A percentile compares a stretch with the other conserved stretches of the same genome.
phyloP scores from a whole-genome alignment of 2,888 invertebrate species.

The Drosophila robusta region DNA sequence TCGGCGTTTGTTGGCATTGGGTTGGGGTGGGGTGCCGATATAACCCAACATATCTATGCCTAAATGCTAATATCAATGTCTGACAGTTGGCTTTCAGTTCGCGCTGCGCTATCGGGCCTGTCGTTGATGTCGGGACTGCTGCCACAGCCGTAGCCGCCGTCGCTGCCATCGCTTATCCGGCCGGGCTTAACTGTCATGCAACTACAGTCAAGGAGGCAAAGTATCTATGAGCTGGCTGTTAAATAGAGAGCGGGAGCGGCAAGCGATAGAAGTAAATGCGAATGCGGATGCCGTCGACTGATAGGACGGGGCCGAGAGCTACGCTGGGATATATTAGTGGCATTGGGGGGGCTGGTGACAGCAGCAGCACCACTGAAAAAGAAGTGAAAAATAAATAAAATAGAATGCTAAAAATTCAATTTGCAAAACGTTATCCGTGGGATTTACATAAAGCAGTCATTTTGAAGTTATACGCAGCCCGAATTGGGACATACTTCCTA shows the following conservation, averaged over 20 bases:
- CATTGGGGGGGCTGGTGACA: conserved; percentile 4
- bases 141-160: not conserved
- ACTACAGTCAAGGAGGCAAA: conserved; percentile 61
- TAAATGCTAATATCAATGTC: conserved; percentile 75
- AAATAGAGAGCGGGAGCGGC: conserved; percentile 46
- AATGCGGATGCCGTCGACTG: conserved; percentile 36
- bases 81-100: conserved; percentile 75
- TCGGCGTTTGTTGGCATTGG: conserved; percentile 6
- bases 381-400: conserved; percentile 80
- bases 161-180: conserved; percentile 61
- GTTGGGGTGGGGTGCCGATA: conserved; percentile 5
- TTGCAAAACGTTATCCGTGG: conserved; percentile 83
- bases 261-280: conserved; percentile 54
- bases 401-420: conserved; percentile 83
- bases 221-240: conserved; percentile 70
- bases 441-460: conserved; percentile 84
- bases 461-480: conserved; percentile 82
- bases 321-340: conserved; percentile 35
- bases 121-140: conserved; percentile 17
- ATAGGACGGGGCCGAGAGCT: conserved; percentile 32
- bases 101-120: conserved; percentile 23
- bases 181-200: conserved; percentile 77
- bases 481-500: conserved; percentile 62
- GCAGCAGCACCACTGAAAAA: conserved; percentile 32
- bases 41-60: conserved; percentile 64